phyloP scores from a whole-genome alignment of 2,113 vertebrate genomes.

The Chloroceryle aenea region DNA sequence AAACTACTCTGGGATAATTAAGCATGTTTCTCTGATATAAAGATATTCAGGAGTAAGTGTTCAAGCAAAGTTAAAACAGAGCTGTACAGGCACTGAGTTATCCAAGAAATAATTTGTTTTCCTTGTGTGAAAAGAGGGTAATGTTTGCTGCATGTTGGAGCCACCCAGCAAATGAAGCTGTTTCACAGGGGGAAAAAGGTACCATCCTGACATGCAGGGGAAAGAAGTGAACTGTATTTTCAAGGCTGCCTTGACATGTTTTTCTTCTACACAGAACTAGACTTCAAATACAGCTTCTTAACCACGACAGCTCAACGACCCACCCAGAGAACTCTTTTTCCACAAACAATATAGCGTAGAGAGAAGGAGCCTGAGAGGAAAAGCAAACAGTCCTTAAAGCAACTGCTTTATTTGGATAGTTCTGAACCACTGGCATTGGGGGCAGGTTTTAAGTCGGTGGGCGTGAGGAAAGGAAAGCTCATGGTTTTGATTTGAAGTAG shows the following conservation, averaged over 20 bases:
- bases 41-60: background rate
- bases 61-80: background rate
- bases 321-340: conserved; percentile 63
- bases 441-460: conserved; percentile 54
- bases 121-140: background rate
- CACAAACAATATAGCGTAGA: conserved; percentile 60
- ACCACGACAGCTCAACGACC: conserved; percentile 47
- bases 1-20: conserved; percentile 34
- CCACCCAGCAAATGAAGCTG: background rate
- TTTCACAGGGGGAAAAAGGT: conserved; percentile 2
- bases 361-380: conserved; percentile 61
- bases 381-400: conserved; percentile 73
- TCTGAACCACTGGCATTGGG: conserved; percentile 64
- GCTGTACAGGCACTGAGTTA: background rate
- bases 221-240: background rate
- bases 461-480: conserved; percentile 51
- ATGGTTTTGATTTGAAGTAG: conserved; percentile 74
- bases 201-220: conserved; percentile 13
- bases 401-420: conserved; percentile 73
- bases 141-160: background rate
- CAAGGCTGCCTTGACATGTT: conserved; percentile 58
- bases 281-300: conserved; percentile 67
- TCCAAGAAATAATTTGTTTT: background rate
- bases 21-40: conserved; percentile 4
- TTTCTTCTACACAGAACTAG: conserved; percentile 38